These are phyloP conservation scores for Lasiurus borealis DNA, from an alignment of 2,113 vertebrate species.

Conservation along the genomic window DNA sequence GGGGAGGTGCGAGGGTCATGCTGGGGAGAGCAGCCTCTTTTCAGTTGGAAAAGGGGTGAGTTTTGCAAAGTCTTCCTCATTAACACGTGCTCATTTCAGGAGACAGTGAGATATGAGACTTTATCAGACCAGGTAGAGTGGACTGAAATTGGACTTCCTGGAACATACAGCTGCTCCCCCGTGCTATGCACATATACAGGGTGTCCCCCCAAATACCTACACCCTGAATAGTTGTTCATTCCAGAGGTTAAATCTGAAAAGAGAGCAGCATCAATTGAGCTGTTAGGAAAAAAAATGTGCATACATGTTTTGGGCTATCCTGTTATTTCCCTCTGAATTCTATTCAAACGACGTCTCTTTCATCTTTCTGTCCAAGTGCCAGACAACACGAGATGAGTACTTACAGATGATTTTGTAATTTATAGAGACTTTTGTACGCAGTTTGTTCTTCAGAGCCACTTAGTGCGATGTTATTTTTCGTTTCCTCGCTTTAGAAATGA, in stretches of 20 bases:
- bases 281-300: neutral
- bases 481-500: neutral
- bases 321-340: neutral
- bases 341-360: neutral
- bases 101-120: neutral
- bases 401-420: neutral
- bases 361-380: neutral
- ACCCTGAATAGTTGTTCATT: no score
- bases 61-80: neutral
- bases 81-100: neutral
- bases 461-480: neutral
- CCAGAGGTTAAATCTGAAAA: no score
- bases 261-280: no score
- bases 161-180: neutral
- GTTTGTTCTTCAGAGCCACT: neutral
- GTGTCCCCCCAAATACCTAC: neutral
- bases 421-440: neutral
- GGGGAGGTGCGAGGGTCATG: neutral
- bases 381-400: neutral
- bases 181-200: neutral
- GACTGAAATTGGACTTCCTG: neutral
- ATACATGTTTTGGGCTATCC: no score
- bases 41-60: neutral
- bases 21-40: neutral
- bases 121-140: neutral